Evolutionary conservation across 92 coral and sea anemone genomes (phyloP).

Genomic region (Zoanthus sociatus): DNA sequence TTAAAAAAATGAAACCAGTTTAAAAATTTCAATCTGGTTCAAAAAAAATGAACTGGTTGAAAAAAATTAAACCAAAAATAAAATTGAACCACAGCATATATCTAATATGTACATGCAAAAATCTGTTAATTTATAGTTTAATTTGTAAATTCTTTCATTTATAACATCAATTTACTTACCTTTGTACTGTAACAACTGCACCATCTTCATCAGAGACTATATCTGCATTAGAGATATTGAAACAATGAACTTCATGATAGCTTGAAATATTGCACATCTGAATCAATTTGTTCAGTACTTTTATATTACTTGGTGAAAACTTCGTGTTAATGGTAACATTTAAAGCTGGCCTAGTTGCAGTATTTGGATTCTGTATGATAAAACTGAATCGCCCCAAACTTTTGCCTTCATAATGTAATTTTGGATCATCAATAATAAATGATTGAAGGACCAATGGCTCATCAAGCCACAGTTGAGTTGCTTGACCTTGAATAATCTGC

Average conservation of each 20-base stretch:
- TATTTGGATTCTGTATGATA: conserved; percentile 71
- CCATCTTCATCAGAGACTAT: neutral
- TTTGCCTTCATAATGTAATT: conserved; percentile 69
- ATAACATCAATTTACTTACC: neutral
- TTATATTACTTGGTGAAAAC: conserved; percentile 48
- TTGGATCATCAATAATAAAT: conserved; percentile 36
- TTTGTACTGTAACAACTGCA: neutral
- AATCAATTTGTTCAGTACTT: conserved; percentile 22
- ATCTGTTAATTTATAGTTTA: too few species aligned
- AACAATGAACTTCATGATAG: neutral
- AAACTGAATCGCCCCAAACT: conserved; percentile 47
- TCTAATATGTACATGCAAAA: too few species aligned
- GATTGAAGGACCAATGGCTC: conserved; percentile 71
- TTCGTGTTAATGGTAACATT: conserved; percentile 49
- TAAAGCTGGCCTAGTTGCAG: conserved; percentile 67
- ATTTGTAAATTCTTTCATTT: neutral
- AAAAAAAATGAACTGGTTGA: too few species aligned
- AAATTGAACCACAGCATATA: too few species aligned
- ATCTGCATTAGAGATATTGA: conserved; percentile 31
- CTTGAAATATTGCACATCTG: conserved; percentile 51
- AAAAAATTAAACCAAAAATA: too few species aligned
- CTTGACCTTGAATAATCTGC: conserved; percentile 42
- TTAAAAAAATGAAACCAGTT: too few species aligned
- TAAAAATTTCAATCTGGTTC: too few species aligned
- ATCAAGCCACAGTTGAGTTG: conserved; percentile 64